Evolutionary conservation across 2,797 vertebrate genomes (phyloP).

Genomic region (Passerculus sandwichensis): DNA sequence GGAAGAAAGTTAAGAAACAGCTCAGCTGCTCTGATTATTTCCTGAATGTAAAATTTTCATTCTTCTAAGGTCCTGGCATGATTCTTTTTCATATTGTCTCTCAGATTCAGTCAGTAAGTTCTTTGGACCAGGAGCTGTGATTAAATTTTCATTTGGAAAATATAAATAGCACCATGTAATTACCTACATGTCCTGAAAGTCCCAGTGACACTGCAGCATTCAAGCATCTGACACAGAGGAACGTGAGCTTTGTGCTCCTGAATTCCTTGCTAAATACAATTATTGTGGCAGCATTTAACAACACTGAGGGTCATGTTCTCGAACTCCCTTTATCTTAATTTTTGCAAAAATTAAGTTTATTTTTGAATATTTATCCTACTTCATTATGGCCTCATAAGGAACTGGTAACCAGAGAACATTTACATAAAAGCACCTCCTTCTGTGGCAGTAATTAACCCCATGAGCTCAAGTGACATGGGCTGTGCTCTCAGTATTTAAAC

Average conservation of each 20-base stretch:
- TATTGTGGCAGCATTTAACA: not conserved
- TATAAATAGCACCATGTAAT: not conserved
- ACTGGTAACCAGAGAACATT: not conserved
- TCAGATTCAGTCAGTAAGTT: not conserved
- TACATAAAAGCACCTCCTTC: not conserved
- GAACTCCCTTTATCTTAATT: not conserved
- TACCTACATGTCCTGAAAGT: not conserved
- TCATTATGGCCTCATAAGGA: constrained; percentile 6
- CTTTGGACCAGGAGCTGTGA: not conserved
- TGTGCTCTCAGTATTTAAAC: not conserved
- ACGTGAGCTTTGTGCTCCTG: not conserved
- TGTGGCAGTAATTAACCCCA: not conserved
- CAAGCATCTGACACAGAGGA: not conserved
- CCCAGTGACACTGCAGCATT: not conserved
- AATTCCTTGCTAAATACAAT: not conserved
- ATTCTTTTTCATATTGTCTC: not conserved
- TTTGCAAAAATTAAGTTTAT: not conserved
- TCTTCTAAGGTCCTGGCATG: not conserved
- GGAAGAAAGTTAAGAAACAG: not conserved
- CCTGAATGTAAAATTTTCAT: not conserved
- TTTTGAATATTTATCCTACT: constrained; percentile 9
- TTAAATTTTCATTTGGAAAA: constrained; percentile 2
- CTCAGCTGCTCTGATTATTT: not conserved
- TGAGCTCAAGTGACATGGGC: not conserved
- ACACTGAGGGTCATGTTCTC: not conserved